Percentiles rank a stretch among this genome's conserved stretches.
These are phyloP conservation scores for Drosophila maculinotata DNA, from an alignment of 2,888 invertebrate genomes.

Conservation along the genomic window DNA sequence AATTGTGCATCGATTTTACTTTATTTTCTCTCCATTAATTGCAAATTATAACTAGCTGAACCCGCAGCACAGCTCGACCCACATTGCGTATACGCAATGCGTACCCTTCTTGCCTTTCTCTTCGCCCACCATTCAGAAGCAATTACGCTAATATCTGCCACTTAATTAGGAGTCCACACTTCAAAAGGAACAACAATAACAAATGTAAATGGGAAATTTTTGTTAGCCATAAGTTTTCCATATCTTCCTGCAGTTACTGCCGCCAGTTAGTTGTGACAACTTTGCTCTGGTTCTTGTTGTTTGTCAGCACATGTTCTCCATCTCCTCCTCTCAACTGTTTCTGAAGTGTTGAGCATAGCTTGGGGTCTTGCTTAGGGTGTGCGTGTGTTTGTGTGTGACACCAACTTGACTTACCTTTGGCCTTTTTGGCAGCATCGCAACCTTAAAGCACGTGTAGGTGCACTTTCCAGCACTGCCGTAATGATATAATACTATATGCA, in stretches of 20 bases:
- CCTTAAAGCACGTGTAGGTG: conserved; percentile 32
- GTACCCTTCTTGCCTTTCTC: background rate
- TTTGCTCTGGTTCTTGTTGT: conserved; percentile 56
- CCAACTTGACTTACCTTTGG: conserved; percentile 57
- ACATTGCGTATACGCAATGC: conserved; percentile 54
- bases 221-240: conserved; percentile 40
- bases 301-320: conserved; percentile 49
- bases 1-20: conserved; percentile 43
- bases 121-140: conserved; percentile 45
- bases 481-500: conserved; percentile 30
- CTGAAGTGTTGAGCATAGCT: conserved; percentile 42
- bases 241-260: conserved; percentile 33
- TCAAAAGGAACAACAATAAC: conserved; percentile 22
- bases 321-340: conserved; percentile 8
- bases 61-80: conserved; percentile 11
- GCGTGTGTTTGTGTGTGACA: conserved; percentile 22
- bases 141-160: conserved; percentile 72
- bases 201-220: conserved; percentile 30
- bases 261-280: conserved; percentile 51
- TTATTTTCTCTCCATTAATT: conserved; percentile 43
- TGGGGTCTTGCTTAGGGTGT: conserved; percentile 5
- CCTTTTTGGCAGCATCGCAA: conserved; percentile 55
- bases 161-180: conserved; percentile 58
- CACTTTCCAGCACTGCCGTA: conserved; percentile 15
- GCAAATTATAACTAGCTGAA: conserved; percentile 33